phyloP scores from a whole-genome alignment of 2,888 invertebrate genomes.

The Drosophila pseudotakahashii region DNA sequence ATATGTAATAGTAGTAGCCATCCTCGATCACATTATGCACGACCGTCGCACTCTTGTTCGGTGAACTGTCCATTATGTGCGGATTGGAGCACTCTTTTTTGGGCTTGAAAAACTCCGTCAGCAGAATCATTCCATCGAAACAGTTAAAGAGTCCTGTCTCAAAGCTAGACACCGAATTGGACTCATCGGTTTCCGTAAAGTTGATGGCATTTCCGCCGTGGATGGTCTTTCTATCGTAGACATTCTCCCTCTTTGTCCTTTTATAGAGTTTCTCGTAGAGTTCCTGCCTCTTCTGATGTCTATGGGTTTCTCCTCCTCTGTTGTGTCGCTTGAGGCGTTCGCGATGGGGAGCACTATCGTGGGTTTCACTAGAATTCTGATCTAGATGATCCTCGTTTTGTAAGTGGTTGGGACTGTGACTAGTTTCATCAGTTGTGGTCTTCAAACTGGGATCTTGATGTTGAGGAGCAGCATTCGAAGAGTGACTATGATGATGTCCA shows the following conservation, averaged over 20 bases:
- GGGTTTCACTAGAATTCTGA: conserved; percentile 8
- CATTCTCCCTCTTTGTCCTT: conserved; percentile 82
- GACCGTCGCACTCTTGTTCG: conserved; percentile 86
- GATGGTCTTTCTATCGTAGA: conserved; percentile 90
- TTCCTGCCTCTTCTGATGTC: conserved; percentile 53
- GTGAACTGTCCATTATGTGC: conserved; percentile 88
- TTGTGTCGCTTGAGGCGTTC: conserved; percentile 22
- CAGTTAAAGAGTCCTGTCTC: conserved; percentile 91
- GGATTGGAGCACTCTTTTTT: conserved; percentile 89
- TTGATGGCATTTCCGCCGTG: conserved; percentile 90
- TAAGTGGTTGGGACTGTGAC: neutral
- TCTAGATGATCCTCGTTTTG: neutral
- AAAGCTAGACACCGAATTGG: conserved; percentile 92
- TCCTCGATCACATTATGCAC: conserved; percentile 90
- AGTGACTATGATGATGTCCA: conserved; percentile 4
- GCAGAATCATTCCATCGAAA: conserved; percentile 90
- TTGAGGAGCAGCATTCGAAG: neutral
- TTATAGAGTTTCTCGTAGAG: conserved; percentile 79
- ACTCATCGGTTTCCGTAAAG: conserved; percentile 86
- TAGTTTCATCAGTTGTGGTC: neutral
- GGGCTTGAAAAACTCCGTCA: conserved; percentile 89
- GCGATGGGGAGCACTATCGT: conserved; percentile 1
- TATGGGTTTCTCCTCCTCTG: neutral
- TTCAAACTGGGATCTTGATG: neutral
- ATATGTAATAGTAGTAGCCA: conserved; percentile 95